Evolutionary conservation across 2,888 invertebrate genomes (phyloP).

Genomic region (Drosophila mettleri): DNA sequence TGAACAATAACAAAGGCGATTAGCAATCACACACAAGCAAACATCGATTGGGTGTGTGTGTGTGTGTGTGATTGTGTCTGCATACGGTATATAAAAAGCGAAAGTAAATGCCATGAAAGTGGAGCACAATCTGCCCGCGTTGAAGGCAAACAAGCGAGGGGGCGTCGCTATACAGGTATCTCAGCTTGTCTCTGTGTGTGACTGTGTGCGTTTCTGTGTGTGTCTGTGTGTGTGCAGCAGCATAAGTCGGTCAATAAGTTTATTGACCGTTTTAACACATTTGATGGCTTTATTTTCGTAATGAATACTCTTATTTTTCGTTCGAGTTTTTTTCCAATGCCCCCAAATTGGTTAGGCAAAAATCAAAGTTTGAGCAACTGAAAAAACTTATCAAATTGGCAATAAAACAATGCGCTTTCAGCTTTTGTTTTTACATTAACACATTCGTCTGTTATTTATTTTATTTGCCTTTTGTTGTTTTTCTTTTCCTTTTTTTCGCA

Average conservation of each 20-base stretch:
- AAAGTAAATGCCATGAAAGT: slow-evolving; percentile 75
- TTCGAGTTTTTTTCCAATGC: slow-evolving; percentile 36
- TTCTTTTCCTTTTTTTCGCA: slow-evolving; percentile 14
- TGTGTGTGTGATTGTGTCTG: slow-evolving; percentile 1
- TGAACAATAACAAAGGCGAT: slow-evolving; percentile 48
- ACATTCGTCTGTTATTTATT: slow-evolving; percentile 32
- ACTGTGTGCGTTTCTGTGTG: slow-evolving; percentile 2
- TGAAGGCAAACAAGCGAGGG: slow-evolving; percentile 70
- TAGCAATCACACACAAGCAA: slow-evolving; percentile 32
- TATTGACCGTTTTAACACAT: slow-evolving; percentile 71
- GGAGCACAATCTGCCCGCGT: slow-evolving; percentile 65
- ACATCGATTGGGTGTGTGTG: not conserved
- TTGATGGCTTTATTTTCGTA: slow-evolving; percentile 53
- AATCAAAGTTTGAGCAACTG: slow-evolving; percentile 45
- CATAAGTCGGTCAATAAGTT: slow-evolving; percentile 76
- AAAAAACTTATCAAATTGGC: slow-evolving; percentile 52
- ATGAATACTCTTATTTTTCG: slow-evolving; percentile 43
- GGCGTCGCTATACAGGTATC: slow-evolving; percentile 49
- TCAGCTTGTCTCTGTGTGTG: slow-evolving; percentile 2
- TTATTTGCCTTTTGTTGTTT: slow-evolving; percentile 3
- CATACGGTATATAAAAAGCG: slow-evolving; percentile 59
- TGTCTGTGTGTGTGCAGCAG: slow-evolving; percentile 32
- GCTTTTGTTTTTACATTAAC: slow-evolving; percentile 17
- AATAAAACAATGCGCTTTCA: slow-evolving; percentile 52
- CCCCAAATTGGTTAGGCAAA: slow-evolving; percentile 56